Base-by-base conservation (phyloP, 1,140 invertebrate genomes). In the Brachionus calyciflorus region DNA sequence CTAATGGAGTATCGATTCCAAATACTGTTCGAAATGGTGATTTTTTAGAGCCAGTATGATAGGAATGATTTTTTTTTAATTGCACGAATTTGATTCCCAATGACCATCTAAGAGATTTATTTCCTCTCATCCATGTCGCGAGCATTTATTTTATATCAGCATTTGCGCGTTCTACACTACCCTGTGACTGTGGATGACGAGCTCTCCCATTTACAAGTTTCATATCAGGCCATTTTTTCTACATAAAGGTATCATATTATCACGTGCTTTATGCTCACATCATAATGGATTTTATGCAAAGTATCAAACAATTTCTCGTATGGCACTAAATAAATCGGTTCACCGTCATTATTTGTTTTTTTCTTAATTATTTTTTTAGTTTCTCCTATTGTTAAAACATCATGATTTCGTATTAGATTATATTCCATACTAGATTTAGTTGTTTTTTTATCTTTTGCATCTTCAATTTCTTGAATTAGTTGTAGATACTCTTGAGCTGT, bases 121-220 rank as follows among this genome's bases (percentile, higher is more conserved):
- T 65, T 12, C 21, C 60, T 41, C 33, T 41, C 30, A 65, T 65
- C 60, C 33, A 37, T 9, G 33, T 37, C 9, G 33, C 33, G 9
- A 37, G 33, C 33, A 37, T 37, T 37, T 37, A 5, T 37, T 51
- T 51, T 4, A 51, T 51, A 40, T 81, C 79, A 10, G 49, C 41
- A 76, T 79, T 81, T 5, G 78, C 76, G 41, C 79, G 57, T 60
- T 81, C 77, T 55, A 80, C 77, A 24, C 33, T 77, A 12, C 81
- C 79, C 49, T 81, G 79, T 17, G 51, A 78, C 60, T 81, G 80
- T 10, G 78, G 77, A 77, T 81, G 79, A 17, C 77, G 41, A 30
- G 79, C 76, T 28, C 78, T 80, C 10, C 80, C 78, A 69, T 81
- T 65, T 19, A 80, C 78, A 0, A 79, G 77, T 5, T 65, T 78